Conservation (phyloP, 2,888 invertebrate genomes). For the Clusia tigrina region DNA sequence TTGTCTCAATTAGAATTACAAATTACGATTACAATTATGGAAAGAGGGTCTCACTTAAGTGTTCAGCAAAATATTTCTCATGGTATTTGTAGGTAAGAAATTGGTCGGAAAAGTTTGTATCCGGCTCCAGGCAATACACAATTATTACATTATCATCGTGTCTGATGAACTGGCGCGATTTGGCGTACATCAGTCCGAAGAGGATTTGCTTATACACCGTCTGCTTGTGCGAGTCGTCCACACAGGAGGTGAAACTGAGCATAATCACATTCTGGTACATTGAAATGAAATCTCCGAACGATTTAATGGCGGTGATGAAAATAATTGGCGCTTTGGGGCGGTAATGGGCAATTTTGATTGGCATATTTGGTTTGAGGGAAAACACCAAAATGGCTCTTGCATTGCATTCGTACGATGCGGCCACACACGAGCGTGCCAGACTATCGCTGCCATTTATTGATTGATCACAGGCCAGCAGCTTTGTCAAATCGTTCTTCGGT, state of each 20-base stretch:
- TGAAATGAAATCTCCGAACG: slow-evolving; percentile 48
- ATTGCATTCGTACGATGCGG: slow-evolving; percentile 48
- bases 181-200: slow-evolving; percentile 46
- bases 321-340: slow-evolving; percentile 53
- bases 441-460: slow-evolving; percentile 49
- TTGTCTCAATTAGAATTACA: too few species aligned
- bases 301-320: slow-evolving; percentile 48
- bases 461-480: slow-evolving; percentile 44
- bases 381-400: slow-evolving; percentile 53
- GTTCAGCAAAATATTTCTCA: slow-evolving; percentile 35
- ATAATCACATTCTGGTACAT: slow-evolving; percentile 52
- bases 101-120: slow-evolving; percentile 48
- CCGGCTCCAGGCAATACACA: slow-evolving; percentile 43
- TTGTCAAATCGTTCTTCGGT: slow-evolving; percentile 33
- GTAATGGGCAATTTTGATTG: slow-evolving; percentile 55
- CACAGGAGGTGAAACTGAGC: slow-evolving; percentile 41
- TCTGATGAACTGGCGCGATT: slow-evolving; percentile 35
- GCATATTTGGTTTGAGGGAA: slow-evolving; percentile 53
- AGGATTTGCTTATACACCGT: slow-evolving; percentile 44
- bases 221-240: slow-evolving; percentile 33
- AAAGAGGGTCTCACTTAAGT: slow-evolving; percentile 41
- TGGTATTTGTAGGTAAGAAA: slow-evolving; percentile 50
- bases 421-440: slow-evolving; percentile 50
- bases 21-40: too few species aligned
- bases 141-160: slow-evolving; percentile 44